A percentile compares a stretch with the other conserved stretches of the same genome.
phyloP scores from a whole-genome alignment of 2,797 vertebrate genomes.

The Kryptolebias ocellatus region DNA sequence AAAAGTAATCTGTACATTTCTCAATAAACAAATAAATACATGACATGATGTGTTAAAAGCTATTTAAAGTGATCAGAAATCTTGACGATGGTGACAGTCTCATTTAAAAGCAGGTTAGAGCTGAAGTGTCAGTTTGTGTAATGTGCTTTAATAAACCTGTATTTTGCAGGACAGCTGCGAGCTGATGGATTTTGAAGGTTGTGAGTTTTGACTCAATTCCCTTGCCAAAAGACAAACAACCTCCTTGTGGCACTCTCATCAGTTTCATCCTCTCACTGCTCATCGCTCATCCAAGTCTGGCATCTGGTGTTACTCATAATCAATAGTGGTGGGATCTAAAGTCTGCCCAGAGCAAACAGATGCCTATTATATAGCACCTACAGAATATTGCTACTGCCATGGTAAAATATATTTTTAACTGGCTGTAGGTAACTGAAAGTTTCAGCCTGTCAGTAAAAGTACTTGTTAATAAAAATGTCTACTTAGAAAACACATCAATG shows the following conservation, averaged over 20 bases:
- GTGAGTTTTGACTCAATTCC: slow-evolving; percentile 66
- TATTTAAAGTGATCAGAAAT: neutral
- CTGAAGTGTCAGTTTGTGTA: slow-evolving; percentile 12
- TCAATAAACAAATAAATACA: neutral
- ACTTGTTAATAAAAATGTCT: slow-evolving; percentile 17
- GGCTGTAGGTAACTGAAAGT: slow-evolving; percentile 12
- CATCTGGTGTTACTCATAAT: slow-evolving; percentile 75
- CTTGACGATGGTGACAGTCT: slow-evolving; percentile 7
- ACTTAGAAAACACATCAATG: neutral
- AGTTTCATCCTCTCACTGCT: slow-evolving; percentile 69
- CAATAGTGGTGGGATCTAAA: slow-evolving; percentile 68
- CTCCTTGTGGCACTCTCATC: slow-evolving; percentile 74
- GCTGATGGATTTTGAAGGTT: slow-evolving; percentile 71
- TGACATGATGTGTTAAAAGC: neutral
- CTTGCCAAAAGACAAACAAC: slow-evolving; percentile 74
- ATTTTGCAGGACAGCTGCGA: slow-evolving; percentile 44
- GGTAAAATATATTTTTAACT: slow-evolving; percentile 3
- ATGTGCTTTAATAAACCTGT: slow-evolving; percentile 62
- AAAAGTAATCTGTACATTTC: neutral
- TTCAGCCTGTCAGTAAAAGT: slow-evolving; percentile 6
- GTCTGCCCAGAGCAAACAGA: slow-evolving; percentile 59
- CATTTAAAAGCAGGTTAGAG: slow-evolving; percentile 5
- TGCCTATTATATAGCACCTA: slow-evolving; percentile 54
- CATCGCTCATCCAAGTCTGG: slow-evolving; percentile 73
- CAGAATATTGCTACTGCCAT: slow-evolving; percentile 37